phyloP scores from a whole-genome alignment of 2,113 vertebrate species.

The Notarius lentiginosus region DNA sequence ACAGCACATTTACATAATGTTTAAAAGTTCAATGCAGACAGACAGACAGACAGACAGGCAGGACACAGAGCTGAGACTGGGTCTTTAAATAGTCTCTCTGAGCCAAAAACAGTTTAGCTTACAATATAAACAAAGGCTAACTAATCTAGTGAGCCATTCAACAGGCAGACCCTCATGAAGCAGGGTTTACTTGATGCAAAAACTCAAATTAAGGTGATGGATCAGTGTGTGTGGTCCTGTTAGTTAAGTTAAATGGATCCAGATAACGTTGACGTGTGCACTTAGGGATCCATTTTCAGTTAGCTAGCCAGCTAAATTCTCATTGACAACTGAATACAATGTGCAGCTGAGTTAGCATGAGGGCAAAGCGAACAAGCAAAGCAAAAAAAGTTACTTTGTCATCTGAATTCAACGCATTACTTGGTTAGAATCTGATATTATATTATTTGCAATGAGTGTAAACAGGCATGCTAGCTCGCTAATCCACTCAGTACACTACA shows the following conservation, averaged over 20 bases:
- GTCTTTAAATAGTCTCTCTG: not conserved
- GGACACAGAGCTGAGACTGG: not conserved
- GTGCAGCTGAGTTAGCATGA: not conserved
- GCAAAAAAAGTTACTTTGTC: too few species aligned
- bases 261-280: conserved; percentile 55
- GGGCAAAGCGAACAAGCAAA: not conserved
- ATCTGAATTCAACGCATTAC: not conserved
- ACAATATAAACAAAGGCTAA: not conserved
- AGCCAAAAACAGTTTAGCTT: not conserved
- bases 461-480: not conserved
- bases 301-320: not conserved
- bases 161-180: not conserved
- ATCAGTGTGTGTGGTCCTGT: not conserved
- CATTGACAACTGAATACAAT: not conserved
- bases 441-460: not conserved
- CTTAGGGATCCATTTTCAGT: not conserved
- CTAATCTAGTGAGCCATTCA: not conserved
- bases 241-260: conserved; percentile 23
- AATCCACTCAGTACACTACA: not conserved
- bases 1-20: not conserved
- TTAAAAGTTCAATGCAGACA: not conserved
- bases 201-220: not conserved
- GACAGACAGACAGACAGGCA: too few species aligned
- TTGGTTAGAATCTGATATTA: not conserved
- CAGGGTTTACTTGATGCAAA: too few species aligned